Evolutionary conservation across 2,888 invertebrate species (phyloP).

Genomic region (Clostera curtula): DNA sequence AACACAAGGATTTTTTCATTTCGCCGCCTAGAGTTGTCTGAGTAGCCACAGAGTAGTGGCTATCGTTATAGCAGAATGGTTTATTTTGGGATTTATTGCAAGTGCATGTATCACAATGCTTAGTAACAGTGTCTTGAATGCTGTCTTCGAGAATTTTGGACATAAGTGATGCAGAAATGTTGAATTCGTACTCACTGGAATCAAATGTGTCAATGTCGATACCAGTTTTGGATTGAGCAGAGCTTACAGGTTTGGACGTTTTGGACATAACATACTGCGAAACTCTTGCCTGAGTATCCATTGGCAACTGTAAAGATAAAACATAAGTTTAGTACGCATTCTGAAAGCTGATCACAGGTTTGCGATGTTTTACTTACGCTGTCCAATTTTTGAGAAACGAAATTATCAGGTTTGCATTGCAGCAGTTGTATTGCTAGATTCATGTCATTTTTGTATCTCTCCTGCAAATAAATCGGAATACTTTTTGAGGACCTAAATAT

Average conservation of each 20-base stretch:
- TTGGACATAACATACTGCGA: slow-evolving; percentile 83
- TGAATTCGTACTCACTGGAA: slow-evolving; percentile 78
- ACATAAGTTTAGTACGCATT: slow-evolving; percentile 13
- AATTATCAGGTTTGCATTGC: slow-evolving; percentile 96
- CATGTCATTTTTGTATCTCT: slow-evolving; percentile 94
- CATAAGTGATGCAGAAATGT: slow-evolving; percentile 91
- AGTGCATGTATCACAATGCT: slow-evolving; percentile 89
- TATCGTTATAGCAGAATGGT: slow-evolving; percentile 70
- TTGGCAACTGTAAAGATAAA: slow-evolving; percentile 81
- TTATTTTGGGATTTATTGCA: slow-evolving; percentile 76
- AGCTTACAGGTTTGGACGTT: slow-evolving; percentile 55
- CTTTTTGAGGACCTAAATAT: neutral
- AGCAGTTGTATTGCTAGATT: slow-evolving; percentile 93
- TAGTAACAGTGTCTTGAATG: slow-evolving; percentile 85
- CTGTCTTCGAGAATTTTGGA: slow-evolving; percentile 93
- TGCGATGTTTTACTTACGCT: slow-evolving; percentile 78
- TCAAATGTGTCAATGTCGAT: slow-evolving; percentile 70
- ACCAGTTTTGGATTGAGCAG: slow-evolving; percentile 53
- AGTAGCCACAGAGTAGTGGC: slow-evolving; percentile 76
- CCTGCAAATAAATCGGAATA: slow-evolving; percentile 75
- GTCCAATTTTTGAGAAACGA: slow-evolving; percentile 92
- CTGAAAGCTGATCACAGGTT: slow-evolving; percentile 2
- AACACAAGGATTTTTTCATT: slow-evolving; percentile 69
- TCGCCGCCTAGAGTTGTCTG: slow-evolving; percentile 74
- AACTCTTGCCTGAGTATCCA: slow-evolving; percentile 93